These are phyloP conservation scores for Nannoperca obscura DNA, from an alignment of 2,797 vertebrate species.

Conservation along the genomic window DNA sequence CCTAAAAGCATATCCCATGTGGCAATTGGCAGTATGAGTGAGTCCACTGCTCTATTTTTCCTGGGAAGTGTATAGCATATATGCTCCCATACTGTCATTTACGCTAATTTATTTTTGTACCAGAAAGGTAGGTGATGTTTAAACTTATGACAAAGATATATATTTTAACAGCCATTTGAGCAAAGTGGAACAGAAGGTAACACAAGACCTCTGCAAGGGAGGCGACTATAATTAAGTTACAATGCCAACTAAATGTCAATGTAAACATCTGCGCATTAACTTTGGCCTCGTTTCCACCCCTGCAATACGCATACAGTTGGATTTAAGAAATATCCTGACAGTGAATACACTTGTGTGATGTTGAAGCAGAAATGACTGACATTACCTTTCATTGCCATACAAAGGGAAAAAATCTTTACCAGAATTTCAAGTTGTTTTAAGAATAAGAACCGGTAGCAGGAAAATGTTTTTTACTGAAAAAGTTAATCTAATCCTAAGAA, in stretches of 20 bases:
- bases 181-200: slow-evolving; percentile 48
- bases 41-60: slow-evolving; percentile 61
- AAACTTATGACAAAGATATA: slow-evolving; percentile 54
- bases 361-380: slow-evolving; percentile 1
- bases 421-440: slow-evolving; percentile 8
- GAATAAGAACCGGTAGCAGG: not conserved
- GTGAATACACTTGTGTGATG: not conserved
- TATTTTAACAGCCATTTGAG: slow-evolving; percentile 60
- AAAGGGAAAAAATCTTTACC: not conserved
- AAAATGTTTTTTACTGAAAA: not conserved
- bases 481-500: not conserved
- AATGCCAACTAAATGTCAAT: slow-evolving; percentile 57
- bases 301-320: slow-evolving; percentile 1
- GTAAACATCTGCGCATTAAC: slow-evolving; percentile 45
- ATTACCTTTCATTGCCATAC: not conserved
- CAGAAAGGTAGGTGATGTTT: slow-evolving; percentile 44
- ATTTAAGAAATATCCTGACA: slow-evolving; percentile 6
- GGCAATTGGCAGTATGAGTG: slow-evolving; percentile 30
- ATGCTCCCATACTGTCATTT: slow-evolving; percentile 62
- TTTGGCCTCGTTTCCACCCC: slow-evolving; percentile 13
- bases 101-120: slow-evolving; percentile 54
- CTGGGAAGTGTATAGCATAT: slow-evolving; percentile 28
- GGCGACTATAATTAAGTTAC: slow-evolving; percentile 58
- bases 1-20: slow-evolving; percentile 36
- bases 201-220: slow-evolving; percentile 32